Conservation (phyloP, 2,113 vertebrate species). For the Grammomys dolichurus region DNA sequence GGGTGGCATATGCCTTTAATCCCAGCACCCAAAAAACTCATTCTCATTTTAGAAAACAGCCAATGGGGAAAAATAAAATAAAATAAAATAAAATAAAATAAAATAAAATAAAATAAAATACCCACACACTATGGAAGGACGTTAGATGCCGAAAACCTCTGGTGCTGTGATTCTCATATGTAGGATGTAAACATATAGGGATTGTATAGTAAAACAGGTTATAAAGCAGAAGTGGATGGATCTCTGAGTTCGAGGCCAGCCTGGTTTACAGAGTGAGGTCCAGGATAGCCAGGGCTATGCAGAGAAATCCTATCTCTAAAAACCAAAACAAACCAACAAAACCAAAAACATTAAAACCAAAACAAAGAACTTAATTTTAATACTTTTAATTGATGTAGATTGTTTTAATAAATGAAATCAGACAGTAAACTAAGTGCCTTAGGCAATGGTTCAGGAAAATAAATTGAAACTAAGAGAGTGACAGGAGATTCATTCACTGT, state of each 20-base stretch:
- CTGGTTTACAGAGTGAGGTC: neutral
- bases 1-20: neutral
- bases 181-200: neutral
- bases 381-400: slow-evolving; percentile 20
- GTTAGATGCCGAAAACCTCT: slow-evolving; percentile 9
- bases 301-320: neutral
- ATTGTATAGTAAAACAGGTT: neutral
- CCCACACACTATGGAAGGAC: neutral
- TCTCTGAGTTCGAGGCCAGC: neutral
- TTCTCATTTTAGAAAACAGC: neutral
- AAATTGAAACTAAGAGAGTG: slow-evolving; percentile 6
- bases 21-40: neutral
- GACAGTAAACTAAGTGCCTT: neutral
- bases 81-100: neutral
- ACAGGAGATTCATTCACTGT: neutral
- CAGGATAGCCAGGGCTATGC: neutral
- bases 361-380: neutral
- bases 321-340: neutral
- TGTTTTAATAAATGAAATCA: slow-evolving; percentile 48
- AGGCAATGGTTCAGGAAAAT: neutral
- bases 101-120: no score
- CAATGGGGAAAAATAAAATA: neutral
- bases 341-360: neutral
- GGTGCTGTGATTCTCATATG: neutral
- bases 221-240: neutral